These are phyloP conservation scores for Pholis gunnellus DNA, from an alignment of 2,113 vertebrate genomes.

Conservation along the genomic window DNA sequence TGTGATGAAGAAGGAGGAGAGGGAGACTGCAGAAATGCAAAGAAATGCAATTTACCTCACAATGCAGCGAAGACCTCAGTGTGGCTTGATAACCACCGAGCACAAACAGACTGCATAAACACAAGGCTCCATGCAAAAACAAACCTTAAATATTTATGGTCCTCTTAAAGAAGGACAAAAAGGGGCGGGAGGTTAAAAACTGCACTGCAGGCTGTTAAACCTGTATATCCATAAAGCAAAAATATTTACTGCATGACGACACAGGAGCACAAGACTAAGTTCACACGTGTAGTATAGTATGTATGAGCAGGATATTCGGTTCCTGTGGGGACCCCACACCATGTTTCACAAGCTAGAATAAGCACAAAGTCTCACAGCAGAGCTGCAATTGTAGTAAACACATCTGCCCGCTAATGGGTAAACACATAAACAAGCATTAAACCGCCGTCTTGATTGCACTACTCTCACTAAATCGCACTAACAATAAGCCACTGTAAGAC, in stretches of 20 bases:
- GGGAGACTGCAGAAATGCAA: too few species aligned
- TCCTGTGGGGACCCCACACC: slow-evolving; percentile 33
- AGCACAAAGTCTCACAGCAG: slow-evolving; percentile 17
- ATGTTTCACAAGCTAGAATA: slow-evolving; percentile 17
- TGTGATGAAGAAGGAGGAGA: neutral
- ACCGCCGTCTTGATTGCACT: slow-evolving; percentile 9
- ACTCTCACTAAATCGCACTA: neutral
- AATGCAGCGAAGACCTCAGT: neutral
- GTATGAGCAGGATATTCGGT: neutral
- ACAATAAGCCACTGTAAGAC: neutral
- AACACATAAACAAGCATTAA: slow-evolving; percentile 35
- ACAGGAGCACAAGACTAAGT: slow-evolving; percentile 11
- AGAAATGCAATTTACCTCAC: slow-evolving; percentile 14
- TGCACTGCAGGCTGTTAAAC: slow-evolving; percentile 32
- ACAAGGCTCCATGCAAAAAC: slow-evolving; percentile 35
- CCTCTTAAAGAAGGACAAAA: slow-evolving; percentile 40
- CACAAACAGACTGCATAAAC: slow-evolving; percentile 49
- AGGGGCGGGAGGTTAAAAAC: slow-evolving; percentile 14
- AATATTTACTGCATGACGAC: slow-evolving; percentile 10
- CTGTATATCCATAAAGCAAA: slow-evolving; percentile 12
- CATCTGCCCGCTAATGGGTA: slow-evolving; percentile 1
- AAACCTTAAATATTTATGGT: slow-evolving; percentile 63
- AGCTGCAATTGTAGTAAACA: slow-evolving; percentile 34
- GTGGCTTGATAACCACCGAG: slow-evolving; percentile 22
- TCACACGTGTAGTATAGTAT: neutral